Conservation (phyloP, 92 coral and sea anemone species). For the Porites rus region DNA sequence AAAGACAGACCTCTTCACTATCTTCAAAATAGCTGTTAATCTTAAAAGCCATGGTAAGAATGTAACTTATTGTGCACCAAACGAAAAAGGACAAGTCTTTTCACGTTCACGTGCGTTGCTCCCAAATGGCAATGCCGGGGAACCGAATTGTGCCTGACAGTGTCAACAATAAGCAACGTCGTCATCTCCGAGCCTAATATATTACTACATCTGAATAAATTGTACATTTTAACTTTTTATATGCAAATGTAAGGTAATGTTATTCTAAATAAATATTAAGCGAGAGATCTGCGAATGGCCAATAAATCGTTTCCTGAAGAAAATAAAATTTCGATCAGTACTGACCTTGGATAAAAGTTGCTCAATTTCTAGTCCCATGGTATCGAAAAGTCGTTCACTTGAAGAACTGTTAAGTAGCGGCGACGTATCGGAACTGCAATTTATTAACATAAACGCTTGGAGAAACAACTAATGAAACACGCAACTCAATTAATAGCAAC, state of each 20-base stretch:
- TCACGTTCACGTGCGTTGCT: too few species aligned
- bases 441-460: too few species aligned
- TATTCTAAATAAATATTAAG: too few species aligned
- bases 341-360: constrained; percentile 89
- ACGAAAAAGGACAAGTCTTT: too few species aligned
- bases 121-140: background rate
- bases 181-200: background rate
- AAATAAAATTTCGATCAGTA: background rate
- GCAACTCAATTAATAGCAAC: background rate
- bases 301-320: background rate
- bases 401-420: constrained; percentile 95
- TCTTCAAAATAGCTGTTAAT: too few species aligned
- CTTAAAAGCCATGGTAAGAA: too few species aligned
- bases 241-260: too few species aligned
- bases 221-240: too few species aligned
- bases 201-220: background rate
- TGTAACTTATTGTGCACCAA: too few species aligned
- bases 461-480: constrained; percentile 3
- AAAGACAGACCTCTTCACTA: too few species aligned
- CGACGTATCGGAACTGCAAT: constrained; percentile 86
- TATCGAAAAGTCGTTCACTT: constrained; percentile 94
- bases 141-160: too few species aligned
- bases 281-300: background rate
- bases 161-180: background rate
- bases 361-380: constrained; percentile 97